Conservation (phyloP, 2,113 vertebrate species). For the Tupaia tana region DNA sequence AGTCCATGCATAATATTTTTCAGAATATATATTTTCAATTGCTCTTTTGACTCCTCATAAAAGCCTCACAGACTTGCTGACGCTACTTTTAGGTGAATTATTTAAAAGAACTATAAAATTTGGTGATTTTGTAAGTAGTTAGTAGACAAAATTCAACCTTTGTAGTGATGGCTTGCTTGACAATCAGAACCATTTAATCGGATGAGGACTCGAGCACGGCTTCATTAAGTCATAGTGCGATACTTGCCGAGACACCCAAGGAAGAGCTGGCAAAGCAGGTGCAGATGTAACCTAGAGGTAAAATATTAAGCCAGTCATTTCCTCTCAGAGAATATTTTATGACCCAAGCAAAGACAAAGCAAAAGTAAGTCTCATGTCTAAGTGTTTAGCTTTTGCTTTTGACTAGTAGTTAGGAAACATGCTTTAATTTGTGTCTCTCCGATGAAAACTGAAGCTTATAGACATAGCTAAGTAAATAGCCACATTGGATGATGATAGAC, state of each 20-base stretch:
- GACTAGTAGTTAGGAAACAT: background rate
- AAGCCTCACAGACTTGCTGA: background rate
- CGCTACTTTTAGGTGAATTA: background rate
- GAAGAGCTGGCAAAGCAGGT: background rate
- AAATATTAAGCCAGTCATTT: background rate
- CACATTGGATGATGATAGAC: background rate
- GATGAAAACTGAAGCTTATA: background rate
- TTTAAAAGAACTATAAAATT: background rate
- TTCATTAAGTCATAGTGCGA: slow-evolving; percentile 5
- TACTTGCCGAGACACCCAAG: background rate
- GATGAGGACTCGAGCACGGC: background rate
- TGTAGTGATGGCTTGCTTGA: background rate
- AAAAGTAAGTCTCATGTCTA: background rate
- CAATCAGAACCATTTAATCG: background rate
- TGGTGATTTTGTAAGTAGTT: background rate
- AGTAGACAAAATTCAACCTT: background rate
- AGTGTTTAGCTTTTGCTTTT: background rate
- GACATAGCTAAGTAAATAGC: background rate
- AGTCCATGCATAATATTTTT: no score
- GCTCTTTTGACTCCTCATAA: background rate
- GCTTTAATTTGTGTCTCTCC: background rate
- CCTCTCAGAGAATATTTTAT: background rate
- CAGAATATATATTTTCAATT: no score
- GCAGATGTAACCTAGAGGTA: background rate
- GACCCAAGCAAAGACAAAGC: background rate